Evolutionary conservation across 1,140 invertebrate species (phyloP).

Genomic region (Drosophila micromelanica): DNA sequence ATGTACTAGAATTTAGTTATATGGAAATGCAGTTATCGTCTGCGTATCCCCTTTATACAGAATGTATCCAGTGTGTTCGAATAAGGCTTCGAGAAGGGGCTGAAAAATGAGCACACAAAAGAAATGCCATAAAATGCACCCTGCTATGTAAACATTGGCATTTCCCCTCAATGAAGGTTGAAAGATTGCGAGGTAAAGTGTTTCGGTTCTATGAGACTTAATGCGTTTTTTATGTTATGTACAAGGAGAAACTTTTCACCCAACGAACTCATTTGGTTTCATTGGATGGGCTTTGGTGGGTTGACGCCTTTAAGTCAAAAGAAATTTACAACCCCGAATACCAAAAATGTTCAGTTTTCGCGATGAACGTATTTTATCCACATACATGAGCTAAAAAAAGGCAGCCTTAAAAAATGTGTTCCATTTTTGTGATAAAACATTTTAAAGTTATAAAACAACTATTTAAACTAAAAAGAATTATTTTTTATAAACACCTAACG

Average conservation of each 20-base stretch:
- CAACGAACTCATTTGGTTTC: conserved; percentile 51
- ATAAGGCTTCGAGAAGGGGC: conserved; percentile 9
- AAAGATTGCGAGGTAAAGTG: conserved; percentile 63
- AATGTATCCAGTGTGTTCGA: conserved; percentile 29
- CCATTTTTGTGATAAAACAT: no score
- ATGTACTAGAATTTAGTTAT: conserved; percentile 9
- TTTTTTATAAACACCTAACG: no score
- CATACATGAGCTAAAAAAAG: background rate
- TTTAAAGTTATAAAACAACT: no score
- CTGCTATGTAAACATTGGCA: conserved; percentile 71
- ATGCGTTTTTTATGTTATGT: conserved; percentile 79
- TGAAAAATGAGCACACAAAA: conserved; percentile 32
- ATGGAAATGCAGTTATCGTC: conserved; percentile 34
- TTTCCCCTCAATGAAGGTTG: conserved; percentile 63
- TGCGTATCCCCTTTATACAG: conserved; percentile 20
- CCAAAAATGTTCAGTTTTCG: conserved; percentile 40
- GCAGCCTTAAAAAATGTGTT: no score
- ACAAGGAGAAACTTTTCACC: conserved; percentile 52
- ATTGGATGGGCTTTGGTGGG: conserved; percentile 45
- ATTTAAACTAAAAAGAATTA: no score
- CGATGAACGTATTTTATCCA: conserved; percentile 32
- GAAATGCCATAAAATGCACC: conserved; percentile 68
- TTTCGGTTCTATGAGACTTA: conserved; percentile 60
- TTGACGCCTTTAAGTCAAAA: conserved; percentile 37
- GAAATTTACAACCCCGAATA: conserved; percentile 51